Conservation (phyloP, 2,113 vertebrate genomes). For the Oceanites oceanicus region DNA sequence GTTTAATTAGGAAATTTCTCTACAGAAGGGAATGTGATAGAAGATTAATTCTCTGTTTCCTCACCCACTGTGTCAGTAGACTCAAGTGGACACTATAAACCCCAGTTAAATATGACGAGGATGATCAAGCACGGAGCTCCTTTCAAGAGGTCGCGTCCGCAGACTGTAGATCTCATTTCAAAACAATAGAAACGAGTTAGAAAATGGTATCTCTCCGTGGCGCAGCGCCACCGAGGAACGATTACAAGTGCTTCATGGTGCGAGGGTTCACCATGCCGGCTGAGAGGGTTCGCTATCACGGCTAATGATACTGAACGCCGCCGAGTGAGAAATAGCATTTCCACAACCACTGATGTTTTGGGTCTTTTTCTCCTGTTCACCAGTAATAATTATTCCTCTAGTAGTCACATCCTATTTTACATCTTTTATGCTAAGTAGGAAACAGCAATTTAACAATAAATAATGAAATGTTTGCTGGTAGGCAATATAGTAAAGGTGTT, state of each 20-base stretch:
- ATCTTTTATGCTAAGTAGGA: background rate
- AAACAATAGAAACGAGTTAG: background rate
- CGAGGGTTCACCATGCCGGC: background rate
- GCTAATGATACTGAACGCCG: background rate
- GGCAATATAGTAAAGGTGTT: background rate
- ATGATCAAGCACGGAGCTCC: slow-evolving; percentile 12
- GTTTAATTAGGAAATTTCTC: slow-evolving; percentile 67
- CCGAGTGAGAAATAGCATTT: background rate
- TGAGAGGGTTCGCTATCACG: background rate
- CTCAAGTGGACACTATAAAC: slow-evolving; percentile 67
- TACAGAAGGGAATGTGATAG: slow-evolving; percentile 57
- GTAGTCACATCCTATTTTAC: background rate
- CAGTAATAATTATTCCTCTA: background rate
- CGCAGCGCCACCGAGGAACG: background rate
- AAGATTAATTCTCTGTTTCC: slow-evolving; percentile 62
- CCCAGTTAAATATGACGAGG: slow-evolving; percentile 67
- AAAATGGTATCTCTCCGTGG: background rate
- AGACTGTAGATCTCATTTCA: slow-evolving; percentile 44
- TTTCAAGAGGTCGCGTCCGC: slow-evolving; percentile 27
- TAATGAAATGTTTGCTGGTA: background rate
- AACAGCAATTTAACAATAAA: slow-evolving; percentile 44
- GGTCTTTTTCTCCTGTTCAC: background rate
- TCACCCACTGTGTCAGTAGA: slow-evolving; percentile 48
- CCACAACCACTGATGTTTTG: background rate
- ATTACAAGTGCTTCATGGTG: slow-evolving; percentile 2